Evolutionary conservation across 1,140 invertebrate genomes (phyloP).

Genomic region (Drosophila mauritiana): DNA sequence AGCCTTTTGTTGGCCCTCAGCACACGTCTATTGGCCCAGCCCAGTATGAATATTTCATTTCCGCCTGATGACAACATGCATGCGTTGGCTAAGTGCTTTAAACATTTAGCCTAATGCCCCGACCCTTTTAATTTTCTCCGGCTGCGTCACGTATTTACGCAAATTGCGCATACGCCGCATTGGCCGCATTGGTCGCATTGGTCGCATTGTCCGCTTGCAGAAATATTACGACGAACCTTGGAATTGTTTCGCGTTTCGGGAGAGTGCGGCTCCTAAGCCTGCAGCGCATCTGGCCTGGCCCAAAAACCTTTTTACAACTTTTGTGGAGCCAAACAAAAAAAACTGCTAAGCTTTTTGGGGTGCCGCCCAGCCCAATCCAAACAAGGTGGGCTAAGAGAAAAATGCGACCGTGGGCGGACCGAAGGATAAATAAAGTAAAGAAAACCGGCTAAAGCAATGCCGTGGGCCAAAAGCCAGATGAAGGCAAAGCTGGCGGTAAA

Average conservation of each 20-base stretch:
- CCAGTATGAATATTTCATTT: conserved; percentile 68
- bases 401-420: conserved; percentile 16
- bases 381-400: conserved; percentile 57
- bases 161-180: conserved; percentile 74
- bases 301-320: conserved; percentile 80
- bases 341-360: conserved; percentile 52
- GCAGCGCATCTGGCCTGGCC: conserved; percentile 62
- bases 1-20: conserved; percentile 23
- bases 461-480: conserved; percentile 33
- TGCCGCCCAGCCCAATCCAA: conserved; percentile 51
- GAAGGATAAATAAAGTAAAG: conserved; percentile 18
- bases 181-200: conserved; percentile 60
- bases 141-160: conserved; percentile 68
- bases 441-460: conserved; percentile 57
- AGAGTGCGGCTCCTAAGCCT: conserved; percentile 11
- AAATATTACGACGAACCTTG: conserved; percentile 57
- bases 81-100: conserved; percentile 75
- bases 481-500: conserved; percentile 70
- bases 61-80: conserved; percentile 42
- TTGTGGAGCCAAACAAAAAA: conserved; percentile 42
- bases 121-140: conserved; percentile 65
- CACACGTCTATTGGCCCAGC: conserved; percentile 21
- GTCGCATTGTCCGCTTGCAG: conserved; percentile 30
- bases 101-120: conserved; percentile 72
- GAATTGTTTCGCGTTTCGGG: conserved; percentile 1